Evolutionary conservation across 2,888 invertebrate genomes (phyloP).

Genomic region (Pantelozetes paolii): DNA sequence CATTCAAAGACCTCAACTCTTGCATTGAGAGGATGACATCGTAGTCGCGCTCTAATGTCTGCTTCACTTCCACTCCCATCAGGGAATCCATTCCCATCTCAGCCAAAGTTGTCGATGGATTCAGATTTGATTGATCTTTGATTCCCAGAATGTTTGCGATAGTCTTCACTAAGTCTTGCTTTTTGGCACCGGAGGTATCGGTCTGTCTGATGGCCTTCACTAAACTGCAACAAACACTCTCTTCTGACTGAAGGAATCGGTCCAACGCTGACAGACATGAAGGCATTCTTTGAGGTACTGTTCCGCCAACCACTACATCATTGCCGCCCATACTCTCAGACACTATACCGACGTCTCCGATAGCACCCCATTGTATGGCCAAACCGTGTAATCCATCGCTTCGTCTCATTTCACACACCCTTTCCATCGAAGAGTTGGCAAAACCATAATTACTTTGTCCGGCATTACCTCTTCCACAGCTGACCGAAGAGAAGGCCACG

Average conservation of each 20-base stretch:
- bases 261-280: conserved; percentile 87
- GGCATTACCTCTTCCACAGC: conserved; percentile 92
- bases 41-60: conserved; percentile 84
- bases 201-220: conserved; percentile 78
- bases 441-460: conserved; percentile 96
- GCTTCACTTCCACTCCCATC: conserved; percentile 98
- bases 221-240: conserved; percentile 75
- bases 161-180: conserved; percentile 67
- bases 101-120: conserved; percentile 71
- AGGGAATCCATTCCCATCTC: conserved; percentile 97
- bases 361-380: conserved; percentile 98
- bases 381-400: conserved; percentile 75
- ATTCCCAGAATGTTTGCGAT: conserved; percentile 86
- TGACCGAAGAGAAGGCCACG: conserved; percentile 92
- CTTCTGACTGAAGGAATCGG: conserved; percentile 72
- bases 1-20: conserved; percentile 79
- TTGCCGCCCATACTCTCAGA: conserved; percentile 80
- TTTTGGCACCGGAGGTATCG: conserved; percentile 55
- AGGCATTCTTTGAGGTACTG: conserved; percentile 89
- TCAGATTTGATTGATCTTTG: conserved; percentile 75
- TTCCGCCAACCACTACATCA: conserved; percentile 88
- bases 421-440: conserved; percentile 96
- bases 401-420: conserved; percentile 80
- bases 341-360: conserved; percentile 93
- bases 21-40: conserved; percentile 84